Evolutionary conservation across 2,113 vertebrate genomes (phyloP).

Genomic region (Podarcis cretensis): DNA sequence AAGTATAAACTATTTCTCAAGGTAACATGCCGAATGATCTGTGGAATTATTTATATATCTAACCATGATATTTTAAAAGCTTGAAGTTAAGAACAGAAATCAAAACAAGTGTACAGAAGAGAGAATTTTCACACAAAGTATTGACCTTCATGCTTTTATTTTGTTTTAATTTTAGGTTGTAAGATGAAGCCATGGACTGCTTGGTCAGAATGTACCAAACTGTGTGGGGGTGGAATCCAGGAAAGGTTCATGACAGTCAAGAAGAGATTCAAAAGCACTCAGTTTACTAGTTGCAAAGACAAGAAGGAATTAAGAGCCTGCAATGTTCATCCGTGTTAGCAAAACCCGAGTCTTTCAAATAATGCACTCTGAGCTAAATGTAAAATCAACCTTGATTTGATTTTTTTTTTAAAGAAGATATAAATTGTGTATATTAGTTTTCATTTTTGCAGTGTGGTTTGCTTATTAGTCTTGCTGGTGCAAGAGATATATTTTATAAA

Average conservation of each 20-base stretch:
- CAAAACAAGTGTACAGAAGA: neutral
- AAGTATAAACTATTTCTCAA: neutral
- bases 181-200: slow-evolving; percentile 95
- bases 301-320: slow-evolving; percentile 98
- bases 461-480: slow-evolving; percentile 78
- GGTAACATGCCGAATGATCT: neutral
- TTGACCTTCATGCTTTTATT: neutral
- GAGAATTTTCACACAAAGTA: neutral
- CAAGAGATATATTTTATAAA: slow-evolving; percentile 77
- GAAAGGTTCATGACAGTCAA: slow-evolving; percentile 96
- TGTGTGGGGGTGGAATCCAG: slow-evolving; percentile 95
- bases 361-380: slow-evolving; percentile 77
- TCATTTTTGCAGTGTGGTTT: slow-evolving; percentile 79
- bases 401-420: slow-evolving; percentile 70
- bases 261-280: slow-evolving; percentile 91
- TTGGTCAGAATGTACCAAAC: slow-evolving; percentile 95
- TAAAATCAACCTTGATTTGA: slow-evolving; percentile 79
- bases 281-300: slow-evolving; percentile 96
- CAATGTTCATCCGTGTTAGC: slow-evolving; percentile 95
- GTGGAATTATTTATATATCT: neutral
- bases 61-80: neutral
- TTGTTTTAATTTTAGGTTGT: slow-evolving; percentile 80
- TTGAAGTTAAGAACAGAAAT: neutral
- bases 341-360: slow-evolving; percentile 60
- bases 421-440: slow-evolving; percentile 75